phyloP scores from a whole-genome alignment of 2,797 vertebrate genomes.

The Ctenopoma multispine region DNA sequence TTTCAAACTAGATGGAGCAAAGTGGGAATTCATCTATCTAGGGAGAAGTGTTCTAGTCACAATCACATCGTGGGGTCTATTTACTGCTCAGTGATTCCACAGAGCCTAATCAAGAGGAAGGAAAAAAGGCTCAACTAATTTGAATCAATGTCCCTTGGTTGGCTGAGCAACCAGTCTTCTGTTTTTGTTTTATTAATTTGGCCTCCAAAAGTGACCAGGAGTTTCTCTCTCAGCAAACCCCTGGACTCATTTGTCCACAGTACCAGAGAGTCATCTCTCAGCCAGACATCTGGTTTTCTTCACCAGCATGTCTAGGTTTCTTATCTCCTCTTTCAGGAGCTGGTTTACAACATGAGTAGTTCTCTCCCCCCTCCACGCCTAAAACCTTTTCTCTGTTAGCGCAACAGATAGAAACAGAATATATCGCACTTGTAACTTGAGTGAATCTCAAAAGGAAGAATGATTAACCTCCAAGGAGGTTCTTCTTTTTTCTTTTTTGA shows the following conservation, averaged over 20 bases:
- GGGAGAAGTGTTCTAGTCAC: conserved; percentile 47
- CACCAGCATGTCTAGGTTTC: conserved; percentile 60
- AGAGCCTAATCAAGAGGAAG: conserved; percentile 47
- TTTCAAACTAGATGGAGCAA: conserved; percentile 66
- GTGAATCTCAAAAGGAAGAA: conserved; percentile 68
- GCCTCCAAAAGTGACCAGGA: conserved; percentile 44
- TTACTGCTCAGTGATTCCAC: conserved; percentile 59
- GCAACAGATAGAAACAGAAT: conserved; percentile 72
- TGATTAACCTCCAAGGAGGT: conserved; percentile 67
- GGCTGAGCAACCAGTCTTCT: conserved; percentile 42
- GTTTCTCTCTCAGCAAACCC: conserved; percentile 57
- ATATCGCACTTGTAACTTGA: conserved; percentile 58
- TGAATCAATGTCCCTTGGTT: conserved; percentile 75
- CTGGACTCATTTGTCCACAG: conserved; percentile 53
- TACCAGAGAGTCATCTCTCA: conserved; percentile 46
- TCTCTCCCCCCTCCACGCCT: conserved; percentile 51
- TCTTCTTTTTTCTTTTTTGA: conserved; percentile 41
- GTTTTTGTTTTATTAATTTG: background rate
- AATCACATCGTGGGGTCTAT: conserved; percentile 62
- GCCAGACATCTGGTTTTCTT: conserved; percentile 53
- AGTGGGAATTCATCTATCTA: conserved; percentile 28
- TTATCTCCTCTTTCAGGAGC: conserved; percentile 61
- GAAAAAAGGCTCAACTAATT: conserved; percentile 56
- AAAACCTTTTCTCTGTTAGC: conserved; percentile 55
- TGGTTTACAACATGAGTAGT: conserved; percentile 53